Evolutionary conservation across 2,113 vertebrate species (phyloP), one percentile per base, ranked within the genome.

Genomic region (Nycticorax nycticorax): DNA sequence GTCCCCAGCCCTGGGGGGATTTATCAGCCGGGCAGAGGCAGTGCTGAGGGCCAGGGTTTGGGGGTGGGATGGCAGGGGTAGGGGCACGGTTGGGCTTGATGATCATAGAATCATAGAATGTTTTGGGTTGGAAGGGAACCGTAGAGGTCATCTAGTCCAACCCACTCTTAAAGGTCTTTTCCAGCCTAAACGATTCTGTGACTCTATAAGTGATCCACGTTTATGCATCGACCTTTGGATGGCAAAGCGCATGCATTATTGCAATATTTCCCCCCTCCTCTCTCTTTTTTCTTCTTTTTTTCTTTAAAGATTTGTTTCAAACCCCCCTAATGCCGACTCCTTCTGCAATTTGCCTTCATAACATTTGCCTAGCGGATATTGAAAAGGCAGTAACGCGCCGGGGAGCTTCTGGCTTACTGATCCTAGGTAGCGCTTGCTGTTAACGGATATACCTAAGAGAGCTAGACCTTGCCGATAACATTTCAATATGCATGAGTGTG

Each of bases 271-370:
- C 48, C 59, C 41, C 30, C 21, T 82, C 39, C 33, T 72, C n/a
- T 11, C 4, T 10, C 22, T 14, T 71, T 33, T 23, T 59, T 19
- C 4, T 8, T 18, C 5, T 18, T 12, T 39, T 53, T 55, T 9
- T 1, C 63, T 48, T 15, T 3, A 8, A 76, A 85, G 64, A 12
- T 43, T 53, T 37, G 6, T 47, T 28, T 60, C 8, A 17, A 41
- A 67, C 1, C 26, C 39, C 37, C 12, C 3, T 8, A 5, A 12
- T 0, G 3, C 33, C 48, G 12, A 10, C n/a, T 50, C 72, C 41
- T 45, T 21, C 75, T 6, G 8, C 35, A 4, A 16, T n/a, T 35
- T 37, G 32, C 78, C 68, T 9, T 22, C 1, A 1, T 10, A 14
- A 18, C 17, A 43, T 13, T 10, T 5, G 10, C 84, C 9, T 48